phyloP scores from a whole-genome alignment of 1,140 invertebrate genomes.

The Cecropterus lyciades region DNA sequence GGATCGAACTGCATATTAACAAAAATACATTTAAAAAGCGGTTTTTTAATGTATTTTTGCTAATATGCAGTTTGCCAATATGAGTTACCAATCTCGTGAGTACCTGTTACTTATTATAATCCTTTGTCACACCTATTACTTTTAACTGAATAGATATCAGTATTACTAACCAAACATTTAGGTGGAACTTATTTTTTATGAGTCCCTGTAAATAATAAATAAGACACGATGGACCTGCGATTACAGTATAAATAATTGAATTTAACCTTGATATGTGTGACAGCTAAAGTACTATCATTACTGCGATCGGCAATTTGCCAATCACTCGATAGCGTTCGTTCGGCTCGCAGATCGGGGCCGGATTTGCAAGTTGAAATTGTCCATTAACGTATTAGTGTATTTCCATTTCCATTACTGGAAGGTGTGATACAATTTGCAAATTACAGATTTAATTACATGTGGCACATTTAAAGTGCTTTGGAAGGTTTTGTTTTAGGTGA shows the following conservation, averaged over 20 bases:
- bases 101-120: too few species aligned
- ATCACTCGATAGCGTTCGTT: conserved; percentile 17
- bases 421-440: background rate
- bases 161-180: background rate
- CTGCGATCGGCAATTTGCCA: conserved; percentile 25
- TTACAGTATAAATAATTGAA: background rate
- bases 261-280: conserved; percentile 10
- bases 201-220: background rate
- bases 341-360: conserved; percentile 8
- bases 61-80: too few species aligned
- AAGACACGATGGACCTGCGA: background rate
- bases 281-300: conserved; percentile 27
- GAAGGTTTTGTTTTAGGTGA: background rate
- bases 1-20: too few species aligned
- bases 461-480: too few species aligned
- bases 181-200: background rate
- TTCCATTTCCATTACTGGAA: conserved; percentile 11
- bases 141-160: background rate
- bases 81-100: too few species aligned
- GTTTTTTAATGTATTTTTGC: too few species aligned
- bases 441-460: conserved; percentile 25
- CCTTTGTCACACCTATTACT: background rate
- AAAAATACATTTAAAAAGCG: too few species aligned
- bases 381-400: conserved; percentile 17
- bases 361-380: conserved; percentile 14